Evolutionary conservation across 2,888 invertebrate genomes (phyloP).

Genomic region (Seladonia tumulorum): DNA sequence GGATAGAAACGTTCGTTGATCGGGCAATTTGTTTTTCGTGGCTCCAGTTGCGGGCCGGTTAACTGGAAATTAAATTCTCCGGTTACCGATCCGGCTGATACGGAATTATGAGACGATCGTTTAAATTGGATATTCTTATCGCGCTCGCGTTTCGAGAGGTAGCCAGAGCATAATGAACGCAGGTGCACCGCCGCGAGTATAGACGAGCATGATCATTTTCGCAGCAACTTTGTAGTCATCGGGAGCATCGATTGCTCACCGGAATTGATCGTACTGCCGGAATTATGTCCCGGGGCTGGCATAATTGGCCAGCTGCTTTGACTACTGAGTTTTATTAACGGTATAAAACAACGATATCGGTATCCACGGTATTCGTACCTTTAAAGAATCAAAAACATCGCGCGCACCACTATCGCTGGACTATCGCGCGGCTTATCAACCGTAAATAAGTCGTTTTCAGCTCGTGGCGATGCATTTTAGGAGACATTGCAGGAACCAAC

Average conservation of each 20-base stretch:
- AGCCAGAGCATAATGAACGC: constrained; percentile 59
- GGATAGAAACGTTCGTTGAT: constrained; percentile 21
- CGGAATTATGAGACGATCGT: constrained; percentile 63
- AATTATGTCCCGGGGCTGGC: constrained; percentile 54
- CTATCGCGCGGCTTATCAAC: not conserved
- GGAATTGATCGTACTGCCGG: constrained; percentile 55
- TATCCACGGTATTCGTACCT: not conserved
- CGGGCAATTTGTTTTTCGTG: constrained; percentile 1
- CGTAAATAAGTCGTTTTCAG: not conserved
- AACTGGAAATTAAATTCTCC: constrained; percentile 59
- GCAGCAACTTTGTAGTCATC: constrained; percentile 49
- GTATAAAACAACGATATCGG: constrained; percentile 10
- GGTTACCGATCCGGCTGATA: constrained; percentile 48
- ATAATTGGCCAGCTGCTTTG: constrained; percentile 59
- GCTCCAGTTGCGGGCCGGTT: constrained; percentile 10
- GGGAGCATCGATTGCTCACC: constrained; percentile 54
- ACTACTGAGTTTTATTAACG: constrained; percentile 54
- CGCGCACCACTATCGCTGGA: not conserved
- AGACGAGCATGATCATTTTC: constrained; percentile 56
- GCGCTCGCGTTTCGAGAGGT: constrained; percentile 39
- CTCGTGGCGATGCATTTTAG: not conserved
- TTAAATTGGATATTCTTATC: constrained; percentile 69
- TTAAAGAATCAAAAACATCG: not conserved
- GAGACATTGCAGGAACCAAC: not conserved
- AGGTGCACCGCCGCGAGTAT: constrained; percentile 59